Evolutionary conservation across 2,888 invertebrate species (phyloP).

Genomic region (Trichopoda pennipes): DNA sequence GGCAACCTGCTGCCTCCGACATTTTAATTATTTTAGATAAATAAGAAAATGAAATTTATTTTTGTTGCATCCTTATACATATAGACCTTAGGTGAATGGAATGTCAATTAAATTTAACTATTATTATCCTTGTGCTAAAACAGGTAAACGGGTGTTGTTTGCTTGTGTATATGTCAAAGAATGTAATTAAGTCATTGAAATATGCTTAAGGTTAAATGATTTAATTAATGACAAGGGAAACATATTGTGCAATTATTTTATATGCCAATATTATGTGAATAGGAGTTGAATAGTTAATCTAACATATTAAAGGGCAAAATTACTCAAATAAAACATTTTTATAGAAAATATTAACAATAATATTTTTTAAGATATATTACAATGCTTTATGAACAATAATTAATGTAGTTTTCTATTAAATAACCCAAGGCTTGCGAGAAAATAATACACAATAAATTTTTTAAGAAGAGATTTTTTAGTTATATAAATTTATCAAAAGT

Average conservation of each 20-base stretch:
- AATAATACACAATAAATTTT: too few relatives aligned
- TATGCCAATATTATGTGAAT: not conserved
- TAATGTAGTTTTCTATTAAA: too few relatives aligned
- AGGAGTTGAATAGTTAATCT: not conserved
- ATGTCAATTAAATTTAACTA: constrained; percentile 59
- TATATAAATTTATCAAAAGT: too few relatives aligned
- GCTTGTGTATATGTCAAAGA: not conserved
- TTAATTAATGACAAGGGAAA: not conserved
- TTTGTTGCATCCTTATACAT: constrained; percentile 2
- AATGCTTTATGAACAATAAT: too few relatives aligned
- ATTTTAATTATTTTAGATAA: constrained; percentile 34
- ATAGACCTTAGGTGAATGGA: constrained; percentile 35
- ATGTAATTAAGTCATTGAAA: constrained; percentile 57
- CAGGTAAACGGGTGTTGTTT: not conserved
- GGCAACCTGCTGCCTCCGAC: not conserved
- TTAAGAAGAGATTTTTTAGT: too few relatives aligned
- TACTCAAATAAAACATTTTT: not conserved
- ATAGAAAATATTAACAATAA: not conserved
- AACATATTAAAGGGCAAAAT: not conserved
- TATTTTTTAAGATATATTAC: too few relatives aligned
- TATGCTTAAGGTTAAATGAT: constrained; percentile 40
- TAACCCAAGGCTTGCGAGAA: too few relatives aligned
- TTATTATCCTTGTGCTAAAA: constrained; percentile 40
- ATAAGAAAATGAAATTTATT: constrained; percentile 55
- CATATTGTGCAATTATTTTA: constrained; percentile 13